phyloP scores from a whole-genome alignment of 2,888 invertebrate genomes.

The Caradrina clavipalpis region DNA sequence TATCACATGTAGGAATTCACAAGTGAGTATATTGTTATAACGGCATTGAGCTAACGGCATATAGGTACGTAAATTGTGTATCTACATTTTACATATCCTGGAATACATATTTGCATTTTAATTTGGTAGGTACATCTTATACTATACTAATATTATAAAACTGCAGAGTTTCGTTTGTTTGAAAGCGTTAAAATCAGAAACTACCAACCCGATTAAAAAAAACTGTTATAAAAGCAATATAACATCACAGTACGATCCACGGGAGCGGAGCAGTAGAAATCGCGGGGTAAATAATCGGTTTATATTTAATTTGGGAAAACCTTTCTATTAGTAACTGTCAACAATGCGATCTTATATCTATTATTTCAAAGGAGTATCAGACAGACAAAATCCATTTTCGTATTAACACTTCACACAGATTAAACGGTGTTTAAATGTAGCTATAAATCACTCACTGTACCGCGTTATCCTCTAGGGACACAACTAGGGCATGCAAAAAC shows the following conservation, averaged over 20 bases:
- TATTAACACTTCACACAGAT: constrained; percentile 17
- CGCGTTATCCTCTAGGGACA: neutral
- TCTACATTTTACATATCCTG: constrained; percentile 20
- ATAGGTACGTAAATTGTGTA: neutral
- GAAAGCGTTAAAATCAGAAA: no score
- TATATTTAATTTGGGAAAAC: no score
- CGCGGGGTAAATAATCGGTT: no score
- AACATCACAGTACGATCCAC: no score
- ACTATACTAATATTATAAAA: no score
- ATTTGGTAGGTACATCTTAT: no score
- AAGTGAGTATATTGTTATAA: constrained; percentile 18
- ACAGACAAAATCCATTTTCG: neutral
- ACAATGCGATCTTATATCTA: neutral
- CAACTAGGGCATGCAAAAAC: no score
- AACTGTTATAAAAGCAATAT: no score
- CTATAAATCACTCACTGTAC: constrained; percentile 23
- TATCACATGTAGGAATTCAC: constrained; percentile 25
- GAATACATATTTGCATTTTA: neutral
- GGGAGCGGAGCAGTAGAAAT: no score
- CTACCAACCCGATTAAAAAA: no score
- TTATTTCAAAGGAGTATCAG: neutral
- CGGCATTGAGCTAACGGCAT: constrained; percentile 34
- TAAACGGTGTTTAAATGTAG: constrained; percentile 5
- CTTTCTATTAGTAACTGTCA: no score
- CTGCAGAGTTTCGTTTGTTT: no score